These are phyloP conservation scores for Tetragonisca angustula DNA, from an alignment of 2,888 invertebrate species.

Conservation along the genomic window DNA sequence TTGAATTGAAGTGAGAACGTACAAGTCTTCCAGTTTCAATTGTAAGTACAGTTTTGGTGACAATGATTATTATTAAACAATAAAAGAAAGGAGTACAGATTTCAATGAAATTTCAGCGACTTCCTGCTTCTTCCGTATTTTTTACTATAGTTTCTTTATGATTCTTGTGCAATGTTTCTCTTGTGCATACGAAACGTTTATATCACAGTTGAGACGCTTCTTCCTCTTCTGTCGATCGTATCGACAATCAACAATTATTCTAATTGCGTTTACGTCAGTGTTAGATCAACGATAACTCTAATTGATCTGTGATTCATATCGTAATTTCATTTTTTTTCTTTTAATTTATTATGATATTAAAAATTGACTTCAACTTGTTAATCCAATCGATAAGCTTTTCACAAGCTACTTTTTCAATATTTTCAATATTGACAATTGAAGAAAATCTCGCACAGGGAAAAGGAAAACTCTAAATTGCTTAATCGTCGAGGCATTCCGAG, in stretches of 20 bases:
- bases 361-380: neutral
- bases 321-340: neutral
- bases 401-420: too few relatives aligned
- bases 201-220: neutral
- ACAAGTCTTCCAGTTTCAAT: neutral
- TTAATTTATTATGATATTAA: neutral
- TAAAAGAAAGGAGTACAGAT: neutral
- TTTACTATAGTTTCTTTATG: neutral
- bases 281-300: conserved; percentile 4
- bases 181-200: too few relatives aligned
- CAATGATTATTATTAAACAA: neutral
- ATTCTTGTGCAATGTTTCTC: conserved; percentile 25
- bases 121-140: neutral
- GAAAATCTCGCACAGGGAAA: neutral
- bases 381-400: neutral
- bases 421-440: too few relatives aligned
- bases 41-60: too few relatives aligned
- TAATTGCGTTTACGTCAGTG: conserved; percentile 27
- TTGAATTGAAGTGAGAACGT: neutral
- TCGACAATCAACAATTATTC: conserved; percentile 40
- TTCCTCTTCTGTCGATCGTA: conserved; percentile 27
- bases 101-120: neutral
- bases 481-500: conserved; percentile 49
- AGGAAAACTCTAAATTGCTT: conserved; percentile 55
- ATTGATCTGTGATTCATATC: neutral